These are phyloP conservation scores for Marcusenius ussheri DNA, from an alignment of 2,113 vertebrate species.

Conservation along the genomic window DNA sequence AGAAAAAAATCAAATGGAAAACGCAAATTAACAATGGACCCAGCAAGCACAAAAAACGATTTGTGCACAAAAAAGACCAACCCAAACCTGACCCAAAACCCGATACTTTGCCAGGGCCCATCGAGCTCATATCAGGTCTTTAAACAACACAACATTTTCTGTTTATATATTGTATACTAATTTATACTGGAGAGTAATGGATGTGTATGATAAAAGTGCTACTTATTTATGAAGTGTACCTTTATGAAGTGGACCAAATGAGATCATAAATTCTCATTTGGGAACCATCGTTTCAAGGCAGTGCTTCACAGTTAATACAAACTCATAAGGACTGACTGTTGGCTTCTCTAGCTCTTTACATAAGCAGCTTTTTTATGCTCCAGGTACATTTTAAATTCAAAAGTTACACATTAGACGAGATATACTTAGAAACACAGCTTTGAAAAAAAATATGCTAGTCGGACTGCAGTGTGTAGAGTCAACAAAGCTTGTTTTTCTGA, in stretches of 20 bases:
- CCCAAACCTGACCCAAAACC: too few relatives aligned
- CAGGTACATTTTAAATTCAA: not conserved
- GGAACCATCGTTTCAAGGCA: not conserved
- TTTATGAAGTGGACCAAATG: not conserved
- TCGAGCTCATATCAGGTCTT: not conserved
- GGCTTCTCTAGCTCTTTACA: not conserved
- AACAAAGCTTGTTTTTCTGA: not conserved
- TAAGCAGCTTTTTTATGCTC: not conserved
- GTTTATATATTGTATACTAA: not conserved
- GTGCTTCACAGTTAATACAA: not conserved
- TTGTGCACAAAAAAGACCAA: not conserved
- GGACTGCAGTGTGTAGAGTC: not conserved
- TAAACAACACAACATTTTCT: not conserved
- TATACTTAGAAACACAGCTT: not conserved
- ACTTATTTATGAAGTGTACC: not conserved
- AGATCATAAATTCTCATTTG: not conserved
- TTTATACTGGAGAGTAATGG: not conserved
- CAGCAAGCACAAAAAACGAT: not conserved
- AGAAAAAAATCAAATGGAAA: not conserved
- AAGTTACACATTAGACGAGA: not conserved
- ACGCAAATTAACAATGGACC: not conserved
- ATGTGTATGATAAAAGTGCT: not conserved
- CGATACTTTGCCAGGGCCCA: not conserved
- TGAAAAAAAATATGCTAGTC: not conserved
- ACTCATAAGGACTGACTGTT: not conserved